Percentiles rank a stretch among this genome's conserved stretches.
Conservation (phyloP, 2,113 vertebrate species). For the Salvelinus alpinus region DNA sequence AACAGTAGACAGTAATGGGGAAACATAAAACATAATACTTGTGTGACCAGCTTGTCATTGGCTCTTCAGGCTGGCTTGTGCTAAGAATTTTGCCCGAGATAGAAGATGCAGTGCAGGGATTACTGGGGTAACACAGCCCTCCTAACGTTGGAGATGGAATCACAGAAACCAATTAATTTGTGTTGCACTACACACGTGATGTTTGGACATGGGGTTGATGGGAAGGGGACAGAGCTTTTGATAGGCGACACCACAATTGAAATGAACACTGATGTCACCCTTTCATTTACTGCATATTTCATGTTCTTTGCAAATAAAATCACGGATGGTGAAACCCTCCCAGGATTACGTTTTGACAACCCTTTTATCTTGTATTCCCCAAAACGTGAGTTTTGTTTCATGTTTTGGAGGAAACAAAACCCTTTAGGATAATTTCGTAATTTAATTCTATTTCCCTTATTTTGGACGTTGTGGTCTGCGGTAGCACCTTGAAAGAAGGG, state of each 20-base stretch:
- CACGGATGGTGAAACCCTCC: not conserved
- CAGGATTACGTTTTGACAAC: not conserved
- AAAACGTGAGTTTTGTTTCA: slow-evolving; percentile 16
- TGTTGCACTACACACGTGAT: slow-evolving; percentile 18
- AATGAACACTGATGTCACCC: slow-evolving; percentile 55
- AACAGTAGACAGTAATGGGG: slow-evolving; percentile 82
- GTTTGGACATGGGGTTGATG: slow-evolving; percentile 2
- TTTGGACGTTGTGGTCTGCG: slow-evolving; percentile 39
- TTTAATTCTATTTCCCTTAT: slow-evolving; percentile 34
- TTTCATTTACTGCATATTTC: not conserved
- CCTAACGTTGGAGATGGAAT: slow-evolving; percentile 42
- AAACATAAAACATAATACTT: slow-evolving; percentile 86
- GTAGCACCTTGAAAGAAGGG: slow-evolving; percentile 56
- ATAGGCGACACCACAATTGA: slow-evolving; percentile 35
- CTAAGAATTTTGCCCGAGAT: slow-evolving; percentile 75
- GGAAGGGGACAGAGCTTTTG: slow-evolving; percentile 26
- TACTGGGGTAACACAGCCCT: slow-evolving; percentile 43
- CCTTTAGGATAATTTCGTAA: slow-evolving; percentile 47
- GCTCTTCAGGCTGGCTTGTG: slow-evolving; percentile 66
- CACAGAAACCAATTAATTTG: slow-evolving; percentile 39
- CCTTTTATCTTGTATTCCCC: not conserved
- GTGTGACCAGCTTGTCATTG: slow-evolving; percentile 82
- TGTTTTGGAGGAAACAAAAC: slow-evolving; percentile 45
- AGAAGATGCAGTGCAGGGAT: slow-evolving; percentile 63
- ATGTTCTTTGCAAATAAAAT: not conserved